These are phyloP conservation scores for Brachypteracias leptosomus DNA, from an alignment of 2,113 vertebrate genomes.

Conservation along the genomic window DNA sequence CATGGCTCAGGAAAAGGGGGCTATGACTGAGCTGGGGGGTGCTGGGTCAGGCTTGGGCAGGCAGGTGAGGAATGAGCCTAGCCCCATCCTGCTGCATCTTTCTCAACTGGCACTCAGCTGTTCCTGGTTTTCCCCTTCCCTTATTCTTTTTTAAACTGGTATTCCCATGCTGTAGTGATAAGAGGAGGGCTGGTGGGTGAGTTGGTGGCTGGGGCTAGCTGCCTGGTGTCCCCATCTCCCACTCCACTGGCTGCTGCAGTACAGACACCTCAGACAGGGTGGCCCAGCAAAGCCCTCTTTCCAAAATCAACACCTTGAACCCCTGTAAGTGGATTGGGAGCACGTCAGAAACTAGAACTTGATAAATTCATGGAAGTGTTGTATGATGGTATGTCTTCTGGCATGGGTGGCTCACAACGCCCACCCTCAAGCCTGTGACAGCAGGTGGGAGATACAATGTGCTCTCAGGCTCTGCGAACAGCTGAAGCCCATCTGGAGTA, in stretches of 20 bases:
- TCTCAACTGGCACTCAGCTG: neutral
- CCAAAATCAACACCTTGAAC: neutral
- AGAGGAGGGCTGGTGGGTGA: neutral
- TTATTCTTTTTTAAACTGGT: neutral
- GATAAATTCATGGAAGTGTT: neutral
- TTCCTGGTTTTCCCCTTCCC: neutral
- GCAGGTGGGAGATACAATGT: neutral
- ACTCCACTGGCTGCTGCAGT: neutral
- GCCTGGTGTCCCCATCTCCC: neutral
- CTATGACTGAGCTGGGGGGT: accelerated
- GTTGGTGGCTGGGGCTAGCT: neutral
- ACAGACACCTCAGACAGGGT: neutral
- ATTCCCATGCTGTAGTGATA: neutral
- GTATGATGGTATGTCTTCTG: neutral
- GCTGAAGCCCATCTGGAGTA: neutral
- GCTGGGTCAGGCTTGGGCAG: neutral
- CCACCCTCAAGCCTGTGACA: neutral
- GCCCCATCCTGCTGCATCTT: neutral
- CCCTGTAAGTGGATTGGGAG: neutral
- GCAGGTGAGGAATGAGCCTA: neutral
- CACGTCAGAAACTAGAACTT: neutral
- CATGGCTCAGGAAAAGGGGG: neutral
- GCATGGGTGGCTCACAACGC: neutral
- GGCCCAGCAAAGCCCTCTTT: neutral
- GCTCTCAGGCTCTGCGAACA: neutral